These are phyloP conservation scores for Xiphorhynchus elegans DNA, from an alignment of 2,113 vertebrate genomes.

Conservation along the genomic window DNA sequence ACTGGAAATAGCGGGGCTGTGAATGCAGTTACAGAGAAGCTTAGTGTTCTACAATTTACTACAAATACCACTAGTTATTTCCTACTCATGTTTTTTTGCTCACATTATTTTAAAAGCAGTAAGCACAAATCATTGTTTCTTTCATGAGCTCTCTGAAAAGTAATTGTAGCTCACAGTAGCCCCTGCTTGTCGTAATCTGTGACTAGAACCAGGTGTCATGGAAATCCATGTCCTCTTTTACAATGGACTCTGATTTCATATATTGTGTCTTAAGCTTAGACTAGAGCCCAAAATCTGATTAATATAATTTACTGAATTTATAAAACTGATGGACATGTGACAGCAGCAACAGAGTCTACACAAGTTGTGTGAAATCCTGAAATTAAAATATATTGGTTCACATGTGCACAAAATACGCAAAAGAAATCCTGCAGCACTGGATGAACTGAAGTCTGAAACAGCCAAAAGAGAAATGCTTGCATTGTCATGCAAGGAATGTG, in stretches of 20 bases:
- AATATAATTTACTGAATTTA: conserved; percentile 7
- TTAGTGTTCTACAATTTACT: neutral
- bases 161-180: neutral
- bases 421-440: neutral
- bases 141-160: neutral
- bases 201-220: neutral
- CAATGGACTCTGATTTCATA: neutral
- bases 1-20: neutral
- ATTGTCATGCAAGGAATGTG: neutral
- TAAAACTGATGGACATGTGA: neutral
- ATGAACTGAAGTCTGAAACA: conserved; percentile 16
- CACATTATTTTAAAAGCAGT: neutral
- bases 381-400: conserved; percentile 23
- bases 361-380: neutral
- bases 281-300: neutral
- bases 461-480: neutral
- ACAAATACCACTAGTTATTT: neutral
- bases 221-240: neutral
- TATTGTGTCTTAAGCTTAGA: neutral
- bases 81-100: neutral
- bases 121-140: neutral
- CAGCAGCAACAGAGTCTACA: neutral
- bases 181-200: neutral
- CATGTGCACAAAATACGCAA: neutral
- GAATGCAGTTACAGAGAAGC: neutral